Evolutionary conservation across 2,888 invertebrate species (phyloP).

Genomic region (Pristionchus arcanus): DNA sequence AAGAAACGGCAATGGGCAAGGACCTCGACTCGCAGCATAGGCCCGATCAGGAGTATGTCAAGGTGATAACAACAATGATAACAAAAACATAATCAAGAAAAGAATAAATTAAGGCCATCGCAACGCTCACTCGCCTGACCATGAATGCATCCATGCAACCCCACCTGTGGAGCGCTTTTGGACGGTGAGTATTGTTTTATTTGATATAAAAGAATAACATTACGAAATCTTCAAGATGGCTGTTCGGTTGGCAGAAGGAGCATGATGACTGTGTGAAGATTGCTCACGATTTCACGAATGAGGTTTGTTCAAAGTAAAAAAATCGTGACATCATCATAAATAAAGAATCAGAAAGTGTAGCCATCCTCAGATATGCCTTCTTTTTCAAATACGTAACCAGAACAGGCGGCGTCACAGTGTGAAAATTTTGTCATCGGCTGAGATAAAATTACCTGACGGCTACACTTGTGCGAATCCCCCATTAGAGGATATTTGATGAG

Average conservation of each 20-base stretch:
- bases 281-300: constrained; percentile 10
- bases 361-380: no score
- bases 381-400: no score
- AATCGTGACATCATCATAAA: no score
- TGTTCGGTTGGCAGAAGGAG: constrained; percentile 18
- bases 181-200: not conserved
- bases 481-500: no score
- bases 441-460: no score
- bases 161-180: not conserved
- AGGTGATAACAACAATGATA: not conserved
- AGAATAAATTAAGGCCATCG: not conserved
- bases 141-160: not conserved
- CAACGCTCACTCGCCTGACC: not conserved
- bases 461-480: no score
- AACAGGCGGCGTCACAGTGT: no score
- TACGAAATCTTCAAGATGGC: not conserved
- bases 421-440: no score
- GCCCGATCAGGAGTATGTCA: constrained; percentile 18
- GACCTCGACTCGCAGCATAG: constrained; percentile 20
- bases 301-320: no score
- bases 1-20: constrained; percentile 25
- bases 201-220: not conserved
- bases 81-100: not conserved
- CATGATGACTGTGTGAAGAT: not conserved
- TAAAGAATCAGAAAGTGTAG: no score